Evolutionary conservation across 2,888 invertebrate species (phyloP), one percentile per base, ranked within the genome.

Genomic region (Euproctis similis): DNA sequence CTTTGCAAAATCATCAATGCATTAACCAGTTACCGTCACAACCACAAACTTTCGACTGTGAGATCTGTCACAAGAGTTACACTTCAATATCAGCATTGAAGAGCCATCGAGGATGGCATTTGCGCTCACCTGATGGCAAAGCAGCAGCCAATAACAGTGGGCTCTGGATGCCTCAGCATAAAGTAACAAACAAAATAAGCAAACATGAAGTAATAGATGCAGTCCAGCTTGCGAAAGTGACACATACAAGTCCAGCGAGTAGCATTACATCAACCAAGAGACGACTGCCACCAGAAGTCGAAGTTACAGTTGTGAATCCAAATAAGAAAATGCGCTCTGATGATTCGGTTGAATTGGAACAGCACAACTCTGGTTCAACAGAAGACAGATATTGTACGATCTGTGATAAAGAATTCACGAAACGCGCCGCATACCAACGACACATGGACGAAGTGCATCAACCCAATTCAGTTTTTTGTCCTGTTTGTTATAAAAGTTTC

Each of bases 31-130:
- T 60, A 3, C 39, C 58, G 3, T 45, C 62, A 4, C 72, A 73
- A 29, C 75, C 76, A 6, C 77, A 77, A 48, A 82, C 81, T 0
- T 87, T 87, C 35, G 86, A 87, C 34, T 91, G 91, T 46, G 87
- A 87, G 36, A 86, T 89, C 12, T 91, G 91, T 44, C 87, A 88
- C 36, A 88, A 90, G 47, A 81, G 85, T 13, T 91, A 91, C 53
- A 86, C 86, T 2, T 89, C 90, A 11, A 88, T 88, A 40, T 86
- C 87, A 1, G 90, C 90, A 0, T 55, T 91, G 27, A 88, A 88
- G 40, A 89, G 89, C 42, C 91, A 91, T 59, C 78, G 89, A 25
- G 90, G 90, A 6, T 89, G 90, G 81, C 91, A 91, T 54, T 80
- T 88, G 32, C 85, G 89, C 11, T 86, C 88, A 1, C 87, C 86